Percentiles rank a stretch among this genome's conserved stretches.
These are phyloP conservation scores for Drosophila melanica DNA, from an alignment of 1,140 invertebrate genomes.

Conservation along the genomic window DNA sequence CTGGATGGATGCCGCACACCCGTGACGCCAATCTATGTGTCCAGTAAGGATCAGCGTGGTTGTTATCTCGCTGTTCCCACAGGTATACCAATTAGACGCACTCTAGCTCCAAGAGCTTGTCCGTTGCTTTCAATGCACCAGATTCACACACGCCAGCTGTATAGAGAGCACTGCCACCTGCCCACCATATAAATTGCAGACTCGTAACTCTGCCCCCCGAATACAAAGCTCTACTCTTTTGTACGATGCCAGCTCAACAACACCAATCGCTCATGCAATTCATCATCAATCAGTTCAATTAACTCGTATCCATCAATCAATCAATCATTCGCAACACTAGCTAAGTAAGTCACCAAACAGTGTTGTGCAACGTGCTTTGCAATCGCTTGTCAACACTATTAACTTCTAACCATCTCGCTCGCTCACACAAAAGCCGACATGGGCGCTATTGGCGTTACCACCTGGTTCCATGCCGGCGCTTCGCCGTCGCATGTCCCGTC, in stretches of 20 bases:
- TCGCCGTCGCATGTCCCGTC: conserved; percentile 55
- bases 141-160: conserved; percentile 15
- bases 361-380: conserved; percentile 34
- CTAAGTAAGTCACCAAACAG: conserved; percentile 12
- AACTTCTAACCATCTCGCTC: conserved; percentile 36
- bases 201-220: conserved; percentile 1
- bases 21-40: conserved; percentile 86
- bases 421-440: conserved; percentile 57
- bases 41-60: conserved; percentile 88
- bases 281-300: not conserved
- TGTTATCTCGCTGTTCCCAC: conserved; percentile 91
- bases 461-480: conserved; percentile 82
- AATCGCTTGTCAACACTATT: not conserved
- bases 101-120: conserved; percentile 16
- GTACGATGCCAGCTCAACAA: conserved; percentile 22
- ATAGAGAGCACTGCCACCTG: conserved; percentile 36
- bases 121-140: conserved; percentile 41
- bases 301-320: conserved; percentile 6
- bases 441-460: conserved; percentile 79
- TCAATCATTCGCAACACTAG: conserved; percentile 31
- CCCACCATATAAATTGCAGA: not conserved
- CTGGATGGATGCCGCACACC: conserved; percentile 77
- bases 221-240: conserved; percentile 1
- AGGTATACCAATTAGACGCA: conserved; percentile 61
- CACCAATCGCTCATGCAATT: conserved; percentile 2